phyloP scores from a whole-genome alignment of 2,113 vertebrate species.

The Crypturellus undulatus region DNA sequence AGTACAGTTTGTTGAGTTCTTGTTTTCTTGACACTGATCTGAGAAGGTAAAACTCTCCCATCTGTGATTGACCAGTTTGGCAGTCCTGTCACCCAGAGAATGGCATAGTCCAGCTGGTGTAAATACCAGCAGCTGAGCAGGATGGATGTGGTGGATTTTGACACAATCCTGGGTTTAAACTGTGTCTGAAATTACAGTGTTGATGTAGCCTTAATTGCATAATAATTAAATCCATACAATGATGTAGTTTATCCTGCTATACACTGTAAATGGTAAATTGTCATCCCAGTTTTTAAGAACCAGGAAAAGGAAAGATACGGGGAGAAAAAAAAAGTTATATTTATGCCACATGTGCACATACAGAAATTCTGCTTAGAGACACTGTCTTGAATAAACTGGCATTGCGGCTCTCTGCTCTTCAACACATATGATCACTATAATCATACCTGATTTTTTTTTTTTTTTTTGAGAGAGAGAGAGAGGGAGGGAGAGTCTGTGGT shows the following conservation, averaged over 20 bases:
- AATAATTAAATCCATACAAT: background rate
- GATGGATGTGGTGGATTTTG: background rate
- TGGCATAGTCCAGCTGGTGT: background rate
- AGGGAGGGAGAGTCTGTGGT: background rate
- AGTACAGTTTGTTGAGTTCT: background rate
- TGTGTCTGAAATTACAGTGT: background rate
- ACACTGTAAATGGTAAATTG: background rate
- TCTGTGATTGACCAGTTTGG: background rate
- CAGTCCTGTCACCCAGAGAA: background rate
- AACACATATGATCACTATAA: background rate
- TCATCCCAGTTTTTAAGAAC: background rate
- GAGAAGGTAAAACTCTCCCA: background rate
- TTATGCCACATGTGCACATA: background rate
- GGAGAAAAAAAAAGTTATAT: background rate
- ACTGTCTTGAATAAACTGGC: rapidly evolving
- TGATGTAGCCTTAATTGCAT: background rate
- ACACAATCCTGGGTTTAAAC: background rate
- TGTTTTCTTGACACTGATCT: background rate
- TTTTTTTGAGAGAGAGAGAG: no score
- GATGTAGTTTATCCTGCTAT: background rate
- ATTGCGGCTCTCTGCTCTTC: background rate
- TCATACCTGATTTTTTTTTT: background rate
- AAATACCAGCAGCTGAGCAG: background rate
- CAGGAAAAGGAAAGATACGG: background rate
- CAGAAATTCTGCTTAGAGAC: background rate